Evolutionary conservation across 1,140 invertebrate species (phyloP).

Genomic region (Nymphalis io): DNA sequence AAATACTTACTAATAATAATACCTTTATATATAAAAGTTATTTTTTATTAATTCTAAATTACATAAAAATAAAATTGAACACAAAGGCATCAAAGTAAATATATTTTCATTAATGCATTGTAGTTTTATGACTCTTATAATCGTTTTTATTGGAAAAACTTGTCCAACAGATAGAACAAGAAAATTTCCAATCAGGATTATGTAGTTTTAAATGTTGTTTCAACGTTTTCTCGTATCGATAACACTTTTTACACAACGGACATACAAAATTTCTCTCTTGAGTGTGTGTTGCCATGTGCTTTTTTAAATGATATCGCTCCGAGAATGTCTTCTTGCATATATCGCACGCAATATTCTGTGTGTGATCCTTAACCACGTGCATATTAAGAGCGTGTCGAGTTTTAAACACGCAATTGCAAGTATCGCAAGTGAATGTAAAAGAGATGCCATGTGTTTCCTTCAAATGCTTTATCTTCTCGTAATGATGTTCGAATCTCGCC

Average conservation of each 20-base stretch:
- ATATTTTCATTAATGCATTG: conserved; percentile 4
- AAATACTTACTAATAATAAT: too few relatives aligned
- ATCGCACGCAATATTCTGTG: conserved; percentile 31
- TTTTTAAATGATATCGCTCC: conserved; percentile 20
- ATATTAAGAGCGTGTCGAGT: conserved; percentile 24
- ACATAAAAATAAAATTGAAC: neutral
- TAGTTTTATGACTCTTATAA: conserved; percentile 17
- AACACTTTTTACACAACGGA: conserved; percentile 29
- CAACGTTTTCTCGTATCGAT: conserved; percentile 34
- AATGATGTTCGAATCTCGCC: conserved; percentile 31
- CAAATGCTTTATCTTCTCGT: conserved; percentile 34
- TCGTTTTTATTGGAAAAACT: conserved; percentile 16
- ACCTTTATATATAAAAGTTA: too few relatives aligned
- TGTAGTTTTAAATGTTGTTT: conserved; percentile 32
- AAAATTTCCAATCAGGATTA: conserved; percentile 16
- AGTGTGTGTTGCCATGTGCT: conserved; percentile 35
- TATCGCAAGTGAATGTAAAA: conserved; percentile 21
- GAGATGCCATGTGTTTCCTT: conserved; percentile 24
- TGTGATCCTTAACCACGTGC: conserved; percentile 30
- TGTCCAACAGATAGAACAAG: conserved; percentile 14
- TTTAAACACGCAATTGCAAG: conserved; percentile 20
- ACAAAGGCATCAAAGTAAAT: neutral
- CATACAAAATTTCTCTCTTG: conserved; percentile 31
- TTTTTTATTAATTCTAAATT: too few relatives aligned
- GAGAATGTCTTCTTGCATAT: conserved; percentile 33